A percentile compares a stretch with the other conserved stretches of the same genome.
Conservation (phyloP, 2,797 vertebrate genomes). For the Triplophysa yarkandensis region DNA sequence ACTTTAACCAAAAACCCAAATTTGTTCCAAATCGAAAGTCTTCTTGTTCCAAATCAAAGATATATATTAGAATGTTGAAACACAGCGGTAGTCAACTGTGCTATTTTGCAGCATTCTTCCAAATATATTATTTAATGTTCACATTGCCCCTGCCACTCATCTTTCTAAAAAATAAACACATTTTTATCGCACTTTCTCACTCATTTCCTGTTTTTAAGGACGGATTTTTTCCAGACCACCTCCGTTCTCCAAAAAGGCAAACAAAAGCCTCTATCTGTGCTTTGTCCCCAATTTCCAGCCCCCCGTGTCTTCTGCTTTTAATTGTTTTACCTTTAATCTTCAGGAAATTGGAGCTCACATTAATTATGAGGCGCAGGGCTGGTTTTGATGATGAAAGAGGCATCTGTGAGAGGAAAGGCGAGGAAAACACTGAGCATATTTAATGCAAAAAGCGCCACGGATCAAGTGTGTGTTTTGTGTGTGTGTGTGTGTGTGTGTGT, state of each 20-base stretch:
- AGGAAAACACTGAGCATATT: slow-evolving; percentile 31
- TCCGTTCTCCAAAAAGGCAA: slow-evolving; percentile 8
- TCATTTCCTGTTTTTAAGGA: not conserved
- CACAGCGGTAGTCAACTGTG: no score
- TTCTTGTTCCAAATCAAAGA: no score
- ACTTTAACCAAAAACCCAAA: no score
- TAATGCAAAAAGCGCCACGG: slow-evolving; percentile 17
- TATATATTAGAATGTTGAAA: no score
- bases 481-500: slow-evolving; percentile 12
- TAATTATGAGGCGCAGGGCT: slow-evolving; percentile 63
- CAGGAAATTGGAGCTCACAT: slow-evolving; percentile 62
- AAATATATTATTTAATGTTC: no score
- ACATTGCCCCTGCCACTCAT: not conserved
- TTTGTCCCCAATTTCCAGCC: slow-evolving; percentile 43
- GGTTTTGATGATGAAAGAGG: slow-evolving; percentile 63
- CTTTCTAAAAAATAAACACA: not conserved
- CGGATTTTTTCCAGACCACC: slow-evolving; percentile 5
- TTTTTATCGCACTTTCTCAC: not conserved
- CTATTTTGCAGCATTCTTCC: no score
- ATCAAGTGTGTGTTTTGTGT: slow-evolving; percentile 7
- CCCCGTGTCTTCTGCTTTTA: slow-evolving; percentile 49
- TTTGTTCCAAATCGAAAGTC: no score
- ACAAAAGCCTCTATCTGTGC: slow-evolving; percentile 50
- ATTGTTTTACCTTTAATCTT: slow-evolving; percentile 71
- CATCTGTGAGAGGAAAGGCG: slow-evolving; percentile 32